Evolutionary conservation across 2,113 vertebrate genomes (phyloP), one percentile per base, ranked within the genome.

Genomic region (Dromiciops gliroides): DNA sequence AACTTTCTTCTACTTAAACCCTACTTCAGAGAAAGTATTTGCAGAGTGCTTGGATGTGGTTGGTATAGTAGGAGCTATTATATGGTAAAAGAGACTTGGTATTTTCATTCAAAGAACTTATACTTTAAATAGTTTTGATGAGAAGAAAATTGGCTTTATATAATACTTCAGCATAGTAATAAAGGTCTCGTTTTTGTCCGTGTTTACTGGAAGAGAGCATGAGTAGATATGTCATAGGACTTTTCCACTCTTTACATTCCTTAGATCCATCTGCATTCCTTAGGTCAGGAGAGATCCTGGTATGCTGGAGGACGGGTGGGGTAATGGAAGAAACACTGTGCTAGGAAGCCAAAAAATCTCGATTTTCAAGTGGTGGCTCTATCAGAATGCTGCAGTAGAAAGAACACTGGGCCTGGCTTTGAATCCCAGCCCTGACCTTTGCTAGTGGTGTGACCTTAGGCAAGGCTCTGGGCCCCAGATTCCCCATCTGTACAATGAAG

Each of bases 151-250:
- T 8, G 5, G 1, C 37, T 96, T 96, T 90, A 24, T 52, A 83
- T 88, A 92, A 60, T 0, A n/a, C 1, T n/a, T 50, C 47, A 67
- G 67, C n/a, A 88, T 92, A 6, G 47, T 94, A 51, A 52, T 23
- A 14, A 92, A 88, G 26, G 6, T 93, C 67, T 83, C 67, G 89
- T 11, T 31, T 94, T 91, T 92, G 10, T 90, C 44, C 50, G 60
- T 19, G 16, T 95, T 50, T 31, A 47, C 50, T 44, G 12, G 28
- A 51, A 23, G 19, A 6, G 50, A 7, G 25, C 25, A 7, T 10
- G 50, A 91, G 83, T 31, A 28, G 23, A 75, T 94, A 83, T 11
- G 28, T 90, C 12, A 95, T 44, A 51, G 51, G 47, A 97, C 90
- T 8, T 89, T 51, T 0, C 3, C n/a, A 90, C 4, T 52, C 25